Evolutionary conservation across 2,797 vertebrate genomes (phyloP), one percentile per base, ranked within the genome.

Genomic region (Mycteria americana): DNA sequence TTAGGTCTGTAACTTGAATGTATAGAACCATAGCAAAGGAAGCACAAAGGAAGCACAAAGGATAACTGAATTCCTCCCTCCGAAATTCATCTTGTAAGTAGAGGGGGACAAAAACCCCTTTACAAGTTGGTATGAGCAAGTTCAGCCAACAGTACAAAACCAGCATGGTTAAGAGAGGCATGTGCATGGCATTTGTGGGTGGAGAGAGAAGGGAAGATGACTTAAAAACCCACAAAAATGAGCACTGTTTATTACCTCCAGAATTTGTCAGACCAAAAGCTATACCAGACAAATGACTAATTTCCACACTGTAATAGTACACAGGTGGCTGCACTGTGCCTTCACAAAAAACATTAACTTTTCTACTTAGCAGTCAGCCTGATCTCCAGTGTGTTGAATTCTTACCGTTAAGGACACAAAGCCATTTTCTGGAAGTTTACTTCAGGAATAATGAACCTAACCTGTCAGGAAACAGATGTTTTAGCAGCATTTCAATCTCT

Each of bases 271-370:
- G 80, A 85, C 85, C 93, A 96, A 95, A 95, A 96, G 79, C 80
- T 94, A 74, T 76, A 90, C 85, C 92, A 96, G 95, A 97, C 93
- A 92, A 97, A 95, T 93, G 70, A 96, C 83, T 96, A 90, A 96
- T 92, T 96, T 94, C 93, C 95, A 96, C 50, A 33, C 30, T 79
- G 69, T 92, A 96, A 96, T 79, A 93, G 63, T 65, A 93, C 59
- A 64, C 94, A 93, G 90, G 96, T 95, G 93, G 76, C 67, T 94
- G 57, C 28, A 84, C 0, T 79, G 63, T 78, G 63, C 39, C 74
- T 90, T 92, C 63, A 82, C 21, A 84, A 65, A 90, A 88, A 62
- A 24, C 39, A 88, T 45, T 35, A 84, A 78, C 50, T 94, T 90
- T 92, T 92, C 70, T 59, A 75, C 59, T 94, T 81, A 74, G 39